Percentiles rank a stretch among this genome's conserved stretches.
These are phyloP conservation scores for Timema cristinae DNA, from an alignment of 2,888 invertebrate species.

Conservation along the genomic window DNA sequence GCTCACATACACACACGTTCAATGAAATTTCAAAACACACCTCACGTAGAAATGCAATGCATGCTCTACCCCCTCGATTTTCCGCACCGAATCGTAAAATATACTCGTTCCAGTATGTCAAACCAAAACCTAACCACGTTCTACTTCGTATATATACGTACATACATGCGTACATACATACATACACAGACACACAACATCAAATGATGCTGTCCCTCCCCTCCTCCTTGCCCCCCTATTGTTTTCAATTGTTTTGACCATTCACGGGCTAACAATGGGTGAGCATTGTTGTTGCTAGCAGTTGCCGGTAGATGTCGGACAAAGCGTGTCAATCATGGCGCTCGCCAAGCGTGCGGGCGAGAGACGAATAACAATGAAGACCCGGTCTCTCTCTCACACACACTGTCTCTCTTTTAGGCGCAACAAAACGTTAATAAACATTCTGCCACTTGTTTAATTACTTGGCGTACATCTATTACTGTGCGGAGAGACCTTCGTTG, in stretches of 20 bases:
- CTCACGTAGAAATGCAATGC: conserved; percentile 24
- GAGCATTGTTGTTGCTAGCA: conserved; percentile 9
- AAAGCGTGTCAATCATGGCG: conserved; percentile 15
- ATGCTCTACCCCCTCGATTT: conserved; percentile 19
- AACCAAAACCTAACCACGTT: conserved; percentile 4
- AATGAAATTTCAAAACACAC: conserved; percentile 23
- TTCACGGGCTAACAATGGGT: conserved; percentile 9
- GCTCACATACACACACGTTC: conserved; percentile 11
- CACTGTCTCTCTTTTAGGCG: neutral
- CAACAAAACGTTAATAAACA: conserved; percentile 7
- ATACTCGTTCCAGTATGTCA: conserved; percentile 12
- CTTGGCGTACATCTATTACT: conserved; percentile 13
- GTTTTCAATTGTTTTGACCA: conserved; percentile 17
- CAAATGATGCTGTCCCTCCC: conserved; percentile 9
- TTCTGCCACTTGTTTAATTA: conserved; percentile 15
- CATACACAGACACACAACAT: conserved; percentile 13
- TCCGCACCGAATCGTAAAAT: conserved; percentile 26
- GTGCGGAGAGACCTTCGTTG: too few relatives aligned
- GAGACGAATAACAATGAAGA: conserved; percentile 12
- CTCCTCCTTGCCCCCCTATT: conserved; percentile 2
- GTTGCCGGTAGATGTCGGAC: conserved; percentile 14
- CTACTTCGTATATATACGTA: neutral
- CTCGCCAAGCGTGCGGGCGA: neutral
- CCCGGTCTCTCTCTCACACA: neutral
- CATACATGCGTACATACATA: neutral